phyloP scores from a whole-genome alignment of 2,797 vertebrate genomes.

The Lophotriccus pileatus region DNA sequence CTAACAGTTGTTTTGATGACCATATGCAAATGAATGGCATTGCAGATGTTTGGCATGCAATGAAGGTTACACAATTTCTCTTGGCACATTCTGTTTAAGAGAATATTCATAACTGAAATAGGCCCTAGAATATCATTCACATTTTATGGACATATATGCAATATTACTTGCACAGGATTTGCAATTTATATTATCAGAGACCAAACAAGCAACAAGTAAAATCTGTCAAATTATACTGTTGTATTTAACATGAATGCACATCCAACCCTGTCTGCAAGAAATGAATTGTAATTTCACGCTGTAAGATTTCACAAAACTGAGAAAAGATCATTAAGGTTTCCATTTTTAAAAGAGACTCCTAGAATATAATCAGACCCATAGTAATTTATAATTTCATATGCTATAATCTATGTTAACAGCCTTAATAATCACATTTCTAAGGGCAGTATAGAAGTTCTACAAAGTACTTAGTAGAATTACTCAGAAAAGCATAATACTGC shows the following conservation, averaged over 20 bases:
- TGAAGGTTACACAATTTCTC: neutral
- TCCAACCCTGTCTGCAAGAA: neutral
- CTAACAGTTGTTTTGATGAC: neutral
- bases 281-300: neutral
- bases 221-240: neutral
- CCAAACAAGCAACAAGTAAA: neutral
- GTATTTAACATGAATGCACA: neutral
- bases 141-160: neutral
- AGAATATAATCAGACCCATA: neutral
- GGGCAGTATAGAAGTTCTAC: neutral
- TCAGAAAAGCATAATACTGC: neutral
- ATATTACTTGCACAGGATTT: neutral
- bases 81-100: neutral
- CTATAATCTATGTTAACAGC: neutral
- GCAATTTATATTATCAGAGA: neutral
- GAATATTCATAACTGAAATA: neutral
- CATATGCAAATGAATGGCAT: neutral
- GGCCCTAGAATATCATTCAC: neutral
- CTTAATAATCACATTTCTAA: neutral
- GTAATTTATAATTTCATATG: neutral
- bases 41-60: neutral
- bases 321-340: neutral
- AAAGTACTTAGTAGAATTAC: neutral
- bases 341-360: neutral
- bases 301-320: neutral